Conservation (phyloP, 2,113 vertebrate species). For the Muntiacus muntjak region DNA sequence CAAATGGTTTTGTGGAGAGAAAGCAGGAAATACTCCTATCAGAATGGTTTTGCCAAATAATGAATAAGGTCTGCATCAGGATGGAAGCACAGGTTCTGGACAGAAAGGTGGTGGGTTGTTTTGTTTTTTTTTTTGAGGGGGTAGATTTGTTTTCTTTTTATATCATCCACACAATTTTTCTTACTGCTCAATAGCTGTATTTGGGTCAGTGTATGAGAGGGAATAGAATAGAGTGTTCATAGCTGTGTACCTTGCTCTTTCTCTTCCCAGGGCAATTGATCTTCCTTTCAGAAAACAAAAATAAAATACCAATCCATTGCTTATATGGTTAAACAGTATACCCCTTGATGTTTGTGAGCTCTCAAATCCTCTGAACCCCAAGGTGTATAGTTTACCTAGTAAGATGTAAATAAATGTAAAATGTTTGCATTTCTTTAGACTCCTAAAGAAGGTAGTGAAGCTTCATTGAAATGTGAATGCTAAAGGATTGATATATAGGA, state of each 20-base stretch:
- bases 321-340: not conserved
- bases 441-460: not conserved
- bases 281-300: not conserved
- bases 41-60: not conserved
- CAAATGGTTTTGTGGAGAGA: not conserved
- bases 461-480: not conserved
- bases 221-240: not conserved
- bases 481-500: not conserved
- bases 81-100: not conserved
- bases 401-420: not conserved
- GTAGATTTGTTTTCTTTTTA: not conserved
- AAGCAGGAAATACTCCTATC: not conserved
- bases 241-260: not conserved
- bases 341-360: not conserved
- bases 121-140: not conserved
- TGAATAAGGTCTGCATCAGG: not conserved
- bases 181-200: not conserved
- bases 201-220: not conserved
- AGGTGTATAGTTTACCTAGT: not conserved
- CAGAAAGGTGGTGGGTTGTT: not conserved
- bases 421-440: not conserved
- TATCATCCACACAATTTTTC: not conserved
- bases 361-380: not conserved
- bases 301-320: not conserved
- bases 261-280: not conserved